A percentile compares a stretch with the other conserved stretches of the same genome.
Conservation (phyloP, 2,797 vertebrate genomes). For the Enteromius argenteus region DNA sequence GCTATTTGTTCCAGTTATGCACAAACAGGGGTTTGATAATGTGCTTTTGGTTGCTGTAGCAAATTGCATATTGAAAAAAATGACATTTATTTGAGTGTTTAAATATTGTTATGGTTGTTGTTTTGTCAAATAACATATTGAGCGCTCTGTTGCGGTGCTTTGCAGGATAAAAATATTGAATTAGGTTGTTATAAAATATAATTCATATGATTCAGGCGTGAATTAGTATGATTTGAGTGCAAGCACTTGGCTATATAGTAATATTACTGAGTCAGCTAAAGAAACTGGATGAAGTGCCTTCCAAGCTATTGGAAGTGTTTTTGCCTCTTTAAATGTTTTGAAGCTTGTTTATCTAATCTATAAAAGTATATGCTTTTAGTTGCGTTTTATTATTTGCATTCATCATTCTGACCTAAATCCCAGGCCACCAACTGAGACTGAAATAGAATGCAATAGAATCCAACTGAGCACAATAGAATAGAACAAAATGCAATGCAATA, state of each 20-base stretch:
- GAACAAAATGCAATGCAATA: no score
- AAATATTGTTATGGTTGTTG: neutral
- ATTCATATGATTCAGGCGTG: neutral
- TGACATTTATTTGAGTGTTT: neutral
- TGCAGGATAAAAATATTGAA: neutral
- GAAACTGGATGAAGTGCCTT: neutral
- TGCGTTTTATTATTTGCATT: neutral
- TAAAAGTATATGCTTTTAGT: neutral
- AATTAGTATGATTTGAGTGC: neutral
- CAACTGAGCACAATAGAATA: no score
- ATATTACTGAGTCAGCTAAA: neutral
- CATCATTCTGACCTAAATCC: neutral
- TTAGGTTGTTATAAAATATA: neutral
- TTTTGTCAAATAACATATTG: neutral
- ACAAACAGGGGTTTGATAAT: neutral
- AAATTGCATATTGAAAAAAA: neutral
- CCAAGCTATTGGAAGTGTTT: neutral
- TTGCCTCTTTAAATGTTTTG: neutral
- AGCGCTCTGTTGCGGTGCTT: neutral
- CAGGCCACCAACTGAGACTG: neutral
- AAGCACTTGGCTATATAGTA: neutral
- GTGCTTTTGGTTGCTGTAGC: neutral
- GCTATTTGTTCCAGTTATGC: conserved; percentile 24
- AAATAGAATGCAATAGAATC: neutral
- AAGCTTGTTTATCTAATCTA: neutral